phyloP scores from a whole-genome alignment of 2,797 vertebrate genomes.

The Hippoglossus hippoglossus region DNA sequence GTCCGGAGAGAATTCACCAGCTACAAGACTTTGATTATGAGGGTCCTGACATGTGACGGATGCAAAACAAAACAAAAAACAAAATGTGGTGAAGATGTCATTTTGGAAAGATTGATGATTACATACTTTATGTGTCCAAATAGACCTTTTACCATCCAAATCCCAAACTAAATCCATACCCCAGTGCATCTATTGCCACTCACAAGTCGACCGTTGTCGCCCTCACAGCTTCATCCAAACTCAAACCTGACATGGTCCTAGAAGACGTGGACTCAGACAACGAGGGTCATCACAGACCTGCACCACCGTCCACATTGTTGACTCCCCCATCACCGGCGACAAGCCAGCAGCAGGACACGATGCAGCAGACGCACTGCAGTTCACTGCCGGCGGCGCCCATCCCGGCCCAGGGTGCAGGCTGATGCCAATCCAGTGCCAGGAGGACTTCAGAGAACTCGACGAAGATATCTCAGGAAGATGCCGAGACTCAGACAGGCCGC shows the following conservation, averaged over 20 bases:
- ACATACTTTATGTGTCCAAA: neutral
- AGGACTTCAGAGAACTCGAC: neutral
- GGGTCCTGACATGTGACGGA: no score
- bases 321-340: neutral
- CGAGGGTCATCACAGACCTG: constrained; percentile 37
- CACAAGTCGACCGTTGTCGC: constrained; percentile 4
- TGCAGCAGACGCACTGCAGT: constrained; percentile 11
- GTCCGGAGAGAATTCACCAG: no score
- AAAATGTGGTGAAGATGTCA: no score
- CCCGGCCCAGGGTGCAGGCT: neutral
- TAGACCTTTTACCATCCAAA: neutral
- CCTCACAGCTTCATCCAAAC: constrained; percentile 61
- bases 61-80: no score
- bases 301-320: neutral
- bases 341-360: constrained; percentile 11
- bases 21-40: no score
- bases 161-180: neutral
- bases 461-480: constrained; percentile 74
- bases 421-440: neutral
- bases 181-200: neutral
- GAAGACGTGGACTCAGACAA: constrained; percentile 79
- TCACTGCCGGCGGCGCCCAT: neutral
- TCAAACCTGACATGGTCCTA: constrained; percentile 76
- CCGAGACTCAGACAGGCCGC: constrained; percentile 84
- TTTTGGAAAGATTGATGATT: neutral